Base-by-base conservation (phyloP, 2,113 vertebrate genomes). In the Podiceps cristatus region DNA sequence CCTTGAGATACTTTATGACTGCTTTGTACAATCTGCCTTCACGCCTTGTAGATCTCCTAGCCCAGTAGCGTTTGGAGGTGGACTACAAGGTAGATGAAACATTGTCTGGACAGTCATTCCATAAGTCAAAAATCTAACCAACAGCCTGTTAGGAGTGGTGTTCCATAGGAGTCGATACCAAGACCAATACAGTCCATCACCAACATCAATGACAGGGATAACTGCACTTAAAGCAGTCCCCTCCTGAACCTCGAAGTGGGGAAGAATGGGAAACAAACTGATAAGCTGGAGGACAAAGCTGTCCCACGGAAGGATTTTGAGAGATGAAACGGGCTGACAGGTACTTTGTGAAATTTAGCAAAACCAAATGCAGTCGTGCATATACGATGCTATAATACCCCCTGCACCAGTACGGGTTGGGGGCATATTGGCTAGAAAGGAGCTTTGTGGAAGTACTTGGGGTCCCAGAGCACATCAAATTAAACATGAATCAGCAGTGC, bases 1-100 rank as follows among this genome's bases (percentile, higher is more conserved):
- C 1, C 22, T 22, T 71, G n/a, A 75, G 7, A 13, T 24, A 24
- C 5, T 53, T 80, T 31, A 42, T 45, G 7, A 31, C 22, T 77
- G 10, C 22, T 86, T 45, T 24, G 15, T 47, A 68, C 3, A 0
- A 44, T 58, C 14, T 62, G 6, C 18, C 22, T 58, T 86, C 11
- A 45, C 2, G 4, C 5, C 29, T 55, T 35, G 27, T 45, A 69
- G 50, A 17, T 33, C 58, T 56, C 40, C 28, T 33, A 42, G 7
- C 4, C 42, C 53, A 29, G 35, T 9, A 25, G 10, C 8, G 10
- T 59, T 55, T 60, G 59, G 13, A 69, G 55, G 12, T 0, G 0
- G 44, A 45, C 25, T 55, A 55, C 31, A 44, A 53, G 3, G 17
- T 7, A 33, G 13, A 10, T 62, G 49, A 73, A 89, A 89, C 77